These are phyloP conservation scores for Seison nebaliae DNA, from an alignment of 1,140 invertebrate genomes.

Conservation along the genomic window DNA sequence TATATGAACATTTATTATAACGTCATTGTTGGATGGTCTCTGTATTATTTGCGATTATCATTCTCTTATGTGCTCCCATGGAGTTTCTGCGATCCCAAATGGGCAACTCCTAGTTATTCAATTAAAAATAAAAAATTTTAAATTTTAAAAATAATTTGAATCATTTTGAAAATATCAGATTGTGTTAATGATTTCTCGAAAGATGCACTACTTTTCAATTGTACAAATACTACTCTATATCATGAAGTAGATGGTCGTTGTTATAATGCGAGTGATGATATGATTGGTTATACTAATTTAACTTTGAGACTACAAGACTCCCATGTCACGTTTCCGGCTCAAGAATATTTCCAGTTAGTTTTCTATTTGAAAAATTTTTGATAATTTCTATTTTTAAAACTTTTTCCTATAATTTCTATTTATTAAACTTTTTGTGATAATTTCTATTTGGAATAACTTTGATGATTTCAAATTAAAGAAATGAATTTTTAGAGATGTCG, in stretches of 20 bases:
- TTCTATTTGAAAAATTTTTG: slow-evolving; percentile 38
- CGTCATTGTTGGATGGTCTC: slow-evolving; percentile 55
- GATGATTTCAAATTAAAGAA: too few species aligned
- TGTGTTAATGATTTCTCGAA: slow-evolving; percentile 9
- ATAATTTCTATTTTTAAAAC: neutral
- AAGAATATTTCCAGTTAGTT: slow-evolving; percentile 20
- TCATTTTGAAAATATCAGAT: slow-evolving; percentile 11
- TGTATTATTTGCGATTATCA: slow-evolving; percentile 51
- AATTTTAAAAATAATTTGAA: neutral
- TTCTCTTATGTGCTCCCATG: slow-evolving; percentile 43
- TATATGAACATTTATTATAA: slow-evolving; percentile 34
- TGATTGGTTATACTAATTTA: neutral
- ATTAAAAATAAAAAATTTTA: neutral
- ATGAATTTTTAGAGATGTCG: slow-evolving; percentile 6
- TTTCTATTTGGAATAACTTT: too few species aligned
- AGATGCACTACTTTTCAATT: neutral
- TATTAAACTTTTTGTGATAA: too few species aligned
- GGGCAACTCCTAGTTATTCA: slow-evolving; percentile 31
- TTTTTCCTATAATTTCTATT: neutral
- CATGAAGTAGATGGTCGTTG: slow-evolving; percentile 1
- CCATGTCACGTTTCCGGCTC: slow-evolving; percentile 9
- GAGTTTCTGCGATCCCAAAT: slow-evolving; percentile 36
- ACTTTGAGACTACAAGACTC: slow-evolving; percentile 2
- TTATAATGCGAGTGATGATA: neutral
- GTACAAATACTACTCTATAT: slow-evolving; percentile 6